phyloP scores from a whole-genome alignment of 2,113 vertebrate species.

The Albula goreensis region DNA sequence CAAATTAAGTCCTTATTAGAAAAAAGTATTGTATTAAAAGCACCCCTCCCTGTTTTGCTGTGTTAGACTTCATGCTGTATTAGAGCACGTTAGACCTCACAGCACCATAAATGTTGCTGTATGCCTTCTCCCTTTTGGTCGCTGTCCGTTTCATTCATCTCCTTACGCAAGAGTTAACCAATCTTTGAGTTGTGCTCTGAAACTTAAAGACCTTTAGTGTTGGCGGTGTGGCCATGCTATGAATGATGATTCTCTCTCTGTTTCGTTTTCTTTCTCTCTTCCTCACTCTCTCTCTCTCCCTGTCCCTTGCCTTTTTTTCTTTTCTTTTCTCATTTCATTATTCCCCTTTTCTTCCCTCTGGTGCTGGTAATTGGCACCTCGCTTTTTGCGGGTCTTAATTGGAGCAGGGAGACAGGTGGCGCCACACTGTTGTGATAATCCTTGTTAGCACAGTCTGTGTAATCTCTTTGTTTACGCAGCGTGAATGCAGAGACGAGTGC shows the following conservation, averaged over 20 bases:
- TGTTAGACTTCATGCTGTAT: neutral
- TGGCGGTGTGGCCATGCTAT: neutral
- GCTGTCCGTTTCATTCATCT: neutral
- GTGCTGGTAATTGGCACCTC: slow-evolving; percentile 84
- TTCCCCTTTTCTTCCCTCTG: slow-evolving; percentile 53
- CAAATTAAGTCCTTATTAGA: neutral
- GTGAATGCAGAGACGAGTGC: slow-evolving; percentile 78
- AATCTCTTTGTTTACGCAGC: slow-evolving; percentile 88
- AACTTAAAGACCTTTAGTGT: neutral
- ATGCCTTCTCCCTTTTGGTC: neutral
- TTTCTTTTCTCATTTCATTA: slow-evolving; percentile 49
- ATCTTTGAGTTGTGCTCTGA: neutral
- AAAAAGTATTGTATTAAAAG: neutral
- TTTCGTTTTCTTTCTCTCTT: neutral
- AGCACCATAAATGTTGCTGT: neutral
- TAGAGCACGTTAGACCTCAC: neutral
- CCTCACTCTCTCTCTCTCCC: slow-evolving; percentile 5
- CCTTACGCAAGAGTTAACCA: neutral
- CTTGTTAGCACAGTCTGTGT: slow-evolving; percentile 81
- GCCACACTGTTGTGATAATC: slow-evolving; percentile 85
- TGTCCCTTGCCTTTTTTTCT: slow-evolving; percentile 13
- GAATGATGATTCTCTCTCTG: slow-evolving; percentile 9
- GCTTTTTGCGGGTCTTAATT: slow-evolving; percentile 81
- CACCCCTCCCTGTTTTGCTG: neutral
- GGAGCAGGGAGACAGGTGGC: slow-evolving; percentile 82